phyloP scores from a whole-genome alignment of 2,888 invertebrate species.

The Psylliodes chrysocephalus region DNA sequence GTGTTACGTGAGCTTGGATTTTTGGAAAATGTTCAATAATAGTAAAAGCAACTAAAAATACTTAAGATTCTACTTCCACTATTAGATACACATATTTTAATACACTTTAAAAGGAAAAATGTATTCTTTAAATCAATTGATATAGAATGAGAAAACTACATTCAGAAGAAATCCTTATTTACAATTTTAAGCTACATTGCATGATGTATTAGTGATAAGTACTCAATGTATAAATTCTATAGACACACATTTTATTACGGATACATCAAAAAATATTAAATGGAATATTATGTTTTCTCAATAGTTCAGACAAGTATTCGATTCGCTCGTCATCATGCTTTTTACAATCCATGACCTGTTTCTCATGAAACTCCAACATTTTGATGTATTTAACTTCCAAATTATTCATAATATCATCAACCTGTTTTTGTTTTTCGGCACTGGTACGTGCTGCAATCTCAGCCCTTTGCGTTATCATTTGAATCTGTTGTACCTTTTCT shows the following conservation, averaged over 20 bases:
- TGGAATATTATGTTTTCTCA: slow-evolving; percentile 49
- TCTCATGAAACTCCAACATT: slow-evolving; percentile 52
- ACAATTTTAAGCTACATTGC: too few species aligned
- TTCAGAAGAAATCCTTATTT: too few species aligned
- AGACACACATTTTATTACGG: neutral
- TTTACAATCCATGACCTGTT: slow-evolving; percentile 46
- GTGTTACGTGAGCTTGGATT: too few species aligned
- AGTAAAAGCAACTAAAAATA: too few species aligned
- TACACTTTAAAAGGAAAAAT: too few species aligned
- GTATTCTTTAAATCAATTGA: too few species aligned
- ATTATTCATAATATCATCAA: slow-evolving; percentile 52
- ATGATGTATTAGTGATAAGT: too few species aligned
- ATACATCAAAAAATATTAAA: slow-evolving; percentile 37
- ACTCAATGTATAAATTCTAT: too few species aligned
- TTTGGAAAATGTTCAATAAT: too few species aligned
- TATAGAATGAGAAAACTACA: too few species aligned
- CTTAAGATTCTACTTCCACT: too few species aligned
- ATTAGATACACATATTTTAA: too few species aligned
- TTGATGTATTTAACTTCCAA: slow-evolving; percentile 56
- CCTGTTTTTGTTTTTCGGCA: slow-evolving; percentile 51
- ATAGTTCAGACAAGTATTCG: slow-evolving; percentile 46
- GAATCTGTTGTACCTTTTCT: slow-evolving; percentile 52
- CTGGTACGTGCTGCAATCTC: slow-evolving; percentile 51
- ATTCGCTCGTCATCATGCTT: slow-evolving; percentile 49
- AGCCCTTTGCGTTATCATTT: slow-evolving; percentile 53